Evolutionary conservation across 2,888 invertebrate species (phyloP).

Genomic region (Ochropleura leucogaster): DNA sequence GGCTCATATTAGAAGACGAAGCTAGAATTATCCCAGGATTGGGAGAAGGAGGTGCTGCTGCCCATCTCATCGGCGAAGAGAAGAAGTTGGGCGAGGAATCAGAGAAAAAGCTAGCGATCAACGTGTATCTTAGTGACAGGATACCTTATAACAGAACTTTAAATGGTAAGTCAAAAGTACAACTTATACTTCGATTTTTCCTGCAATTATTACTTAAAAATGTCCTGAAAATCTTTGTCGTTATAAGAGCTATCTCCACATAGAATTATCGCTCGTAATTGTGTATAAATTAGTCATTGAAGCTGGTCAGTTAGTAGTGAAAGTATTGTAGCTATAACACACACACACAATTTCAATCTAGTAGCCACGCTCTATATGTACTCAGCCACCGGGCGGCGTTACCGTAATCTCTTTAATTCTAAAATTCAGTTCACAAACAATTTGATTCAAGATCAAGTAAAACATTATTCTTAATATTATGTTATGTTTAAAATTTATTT

Average conservation of each 20-base stretch:
- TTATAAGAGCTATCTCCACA: background rate
- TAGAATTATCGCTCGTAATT: background rate
- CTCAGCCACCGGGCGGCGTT: background rate
- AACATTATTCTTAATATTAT: background rate
- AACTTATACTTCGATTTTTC: background rate
- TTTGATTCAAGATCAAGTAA: background rate
- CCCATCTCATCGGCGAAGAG: conserved; percentile 92
- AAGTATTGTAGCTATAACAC: conserved; percentile 16
- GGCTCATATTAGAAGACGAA: conserved; percentile 91
- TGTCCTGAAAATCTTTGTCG: background rate
- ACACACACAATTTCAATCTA: background rate
- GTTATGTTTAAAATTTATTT: background rate
- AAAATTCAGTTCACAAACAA: background rate
- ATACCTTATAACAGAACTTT: conserved; percentile 96
- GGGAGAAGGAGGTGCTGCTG: conserved; percentile 93
- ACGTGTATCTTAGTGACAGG: conserved; percentile 96
- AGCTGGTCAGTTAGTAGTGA: conserved; percentile 28
- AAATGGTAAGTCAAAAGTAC: conserved; percentile 84
- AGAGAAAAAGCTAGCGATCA: conserved; percentile 96
- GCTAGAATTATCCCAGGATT: conserved; percentile 92
- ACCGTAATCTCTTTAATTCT: conserved; percentile 5
- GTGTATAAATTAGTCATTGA: conserved; percentile 22
- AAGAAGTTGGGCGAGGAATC: conserved; percentile 92
- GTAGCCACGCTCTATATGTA: conserved; percentile 44
- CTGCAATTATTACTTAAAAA: background rate